Evolutionary conservation across 1,140 invertebrate genomes (phyloP).

Genomic region (Pseudomyrmex flavicornis): DNA sequence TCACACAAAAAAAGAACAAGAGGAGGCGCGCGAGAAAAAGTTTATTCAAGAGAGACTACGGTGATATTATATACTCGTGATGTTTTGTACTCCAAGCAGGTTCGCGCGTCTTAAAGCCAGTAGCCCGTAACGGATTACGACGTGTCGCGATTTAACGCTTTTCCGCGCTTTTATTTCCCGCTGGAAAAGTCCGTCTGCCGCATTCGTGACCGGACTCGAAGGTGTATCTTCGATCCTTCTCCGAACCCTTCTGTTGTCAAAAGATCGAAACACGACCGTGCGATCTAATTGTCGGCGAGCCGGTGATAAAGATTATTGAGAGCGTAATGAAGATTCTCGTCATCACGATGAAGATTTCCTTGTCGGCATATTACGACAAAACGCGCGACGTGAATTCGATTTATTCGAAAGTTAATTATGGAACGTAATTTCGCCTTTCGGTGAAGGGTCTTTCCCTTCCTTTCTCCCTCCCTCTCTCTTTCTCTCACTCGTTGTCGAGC

Average conservation of each 20-base stretch:
- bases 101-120: slow-evolving; percentile 37
- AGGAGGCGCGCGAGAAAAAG: background rate
- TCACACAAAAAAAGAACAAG: slow-evolving; percentile 1
- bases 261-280: background rate
- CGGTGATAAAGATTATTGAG: no score
- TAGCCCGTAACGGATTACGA: slow-evolving; percentile 38
- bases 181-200: slow-evolving; percentile 14
- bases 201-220: slow-evolving; percentile 43
- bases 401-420: background rate
- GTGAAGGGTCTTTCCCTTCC: no score
- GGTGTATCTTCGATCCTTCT: slow-evolving; percentile 20
- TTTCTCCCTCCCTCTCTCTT: no score
- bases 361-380: background rate
- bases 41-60: background rate
- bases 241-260: background rate
- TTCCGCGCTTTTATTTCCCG: slow-evolving; percentile 35
- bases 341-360: background rate
- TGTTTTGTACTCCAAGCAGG: slow-evolving; percentile 49
- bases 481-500: no score
- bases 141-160: slow-evolving; percentile 51
- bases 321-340: background rate
- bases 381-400: background rate
- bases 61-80: slow-evolving; percentile 27
- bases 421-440: background rate
- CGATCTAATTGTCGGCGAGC: no score